phyloP scores from a whole-genome alignment of 2,888 invertebrate genomes.

The Tiphia femorata region DNA sequence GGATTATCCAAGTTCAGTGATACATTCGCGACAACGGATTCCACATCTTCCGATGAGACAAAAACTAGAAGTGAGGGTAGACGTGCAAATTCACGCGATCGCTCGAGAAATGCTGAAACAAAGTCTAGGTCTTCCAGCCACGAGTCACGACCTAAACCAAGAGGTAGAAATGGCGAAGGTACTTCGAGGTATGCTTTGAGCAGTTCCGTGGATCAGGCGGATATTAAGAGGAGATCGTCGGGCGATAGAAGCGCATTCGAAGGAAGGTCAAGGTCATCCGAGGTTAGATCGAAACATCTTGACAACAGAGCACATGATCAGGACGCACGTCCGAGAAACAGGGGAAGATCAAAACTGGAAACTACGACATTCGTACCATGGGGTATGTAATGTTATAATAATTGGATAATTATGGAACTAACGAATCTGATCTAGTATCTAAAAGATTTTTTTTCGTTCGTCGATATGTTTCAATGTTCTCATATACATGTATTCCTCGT shows the following conservation, averaged over 20 bases:
- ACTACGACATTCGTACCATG: background rate
- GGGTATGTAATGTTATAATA: no score
- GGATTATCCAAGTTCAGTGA: conserved; percentile 37
- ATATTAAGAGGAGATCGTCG: conserved; percentile 16
- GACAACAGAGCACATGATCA: conserved; percentile 28
- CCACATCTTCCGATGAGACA: conserved; percentile 8
- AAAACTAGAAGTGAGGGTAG: conserved; percentile 15
- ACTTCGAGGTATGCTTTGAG: background rate
- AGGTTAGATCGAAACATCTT: conserved; percentile 15
- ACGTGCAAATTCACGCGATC: conserved; percentile 21
- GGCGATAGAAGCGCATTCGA: conserved; percentile 28
- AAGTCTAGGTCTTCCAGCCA: background rate
- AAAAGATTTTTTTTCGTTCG: background rate
- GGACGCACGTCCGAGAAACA: conserved; percentile 28
- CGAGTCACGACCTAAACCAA: conserved; percentile 14
- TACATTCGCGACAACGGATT: conserved; percentile 14
- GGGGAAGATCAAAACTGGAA: conserved; percentile 30
- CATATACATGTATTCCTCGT: background rate
- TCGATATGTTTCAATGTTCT: background rate
- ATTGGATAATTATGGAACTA: background rate
- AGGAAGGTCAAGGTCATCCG: conserved; percentile 30
- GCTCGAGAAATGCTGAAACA: conserved; percentile 11
- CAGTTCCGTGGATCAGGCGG: background rate
- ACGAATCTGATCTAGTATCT: background rate
- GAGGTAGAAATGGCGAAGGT: conserved; percentile 21